Base-by-base conservation (phyloP, 2,888 invertebrate species). In the Tenthredo mesomela region DNA sequence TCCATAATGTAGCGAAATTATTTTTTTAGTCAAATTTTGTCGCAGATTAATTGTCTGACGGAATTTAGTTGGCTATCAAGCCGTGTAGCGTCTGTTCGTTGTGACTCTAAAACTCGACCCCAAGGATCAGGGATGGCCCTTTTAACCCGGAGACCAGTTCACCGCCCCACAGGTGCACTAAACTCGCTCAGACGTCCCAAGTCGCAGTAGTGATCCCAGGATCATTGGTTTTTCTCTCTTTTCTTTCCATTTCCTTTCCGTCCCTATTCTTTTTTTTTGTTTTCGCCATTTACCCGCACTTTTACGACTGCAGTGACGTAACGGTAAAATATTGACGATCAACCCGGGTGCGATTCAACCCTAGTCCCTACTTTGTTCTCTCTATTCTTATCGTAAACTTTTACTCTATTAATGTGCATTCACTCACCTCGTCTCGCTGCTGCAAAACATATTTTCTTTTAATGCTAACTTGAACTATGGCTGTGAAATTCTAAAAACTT, bases 281-380 rank as follows among this genome's bases (percentile, higher is more conserved):
- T 65, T 78, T n/a, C 33, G 47, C 33, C 65, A 47, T 78, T 78
- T 65, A 67, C 65, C n/a, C 84, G 33, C 58, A 47, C 40, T 78
- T 84, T 84, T 84, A 84, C 78, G 78, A 77, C 61, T 33, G 21
- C 43, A 25, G 33, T 61, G 78, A 78, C 84, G 61, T 21, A 29
- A 65, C 33, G 77, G 47, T 78, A 78, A 84, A 78, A 65, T 77
- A 84, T 78, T 65, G 84, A 84, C 84, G 84, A 78, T 84, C 84
- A 29, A 84, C 78, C 70, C 33, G 84, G 84, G 84, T 10, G 43
- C 84, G 37, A 61, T 84, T 77, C 25, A n/a, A n/a, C 65, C 67
- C 78, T 50, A 54, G 54, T 54, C n/a, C 54, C 54, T 54, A 84
- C 84, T 78, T 78, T 84, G 67, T 67, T 84, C 54, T 29, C 54